phyloP scores from a whole-genome alignment of 2,888 invertebrate genomes.

The Patella depressa region DNA sequence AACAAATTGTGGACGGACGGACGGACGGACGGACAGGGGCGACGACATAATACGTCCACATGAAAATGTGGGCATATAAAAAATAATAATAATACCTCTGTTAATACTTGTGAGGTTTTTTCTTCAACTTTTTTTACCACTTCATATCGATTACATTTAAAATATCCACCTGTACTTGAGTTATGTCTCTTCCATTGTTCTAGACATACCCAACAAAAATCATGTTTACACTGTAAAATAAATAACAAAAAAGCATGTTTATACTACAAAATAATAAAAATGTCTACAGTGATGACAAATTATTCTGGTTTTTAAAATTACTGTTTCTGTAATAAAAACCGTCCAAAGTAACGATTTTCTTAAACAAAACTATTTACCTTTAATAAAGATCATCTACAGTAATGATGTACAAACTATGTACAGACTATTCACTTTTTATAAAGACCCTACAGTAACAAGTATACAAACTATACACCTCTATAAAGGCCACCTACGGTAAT shows the following conservation, averaged over 20 bases:
- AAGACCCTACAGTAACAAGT: not conserved
- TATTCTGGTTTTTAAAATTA: not conserved
- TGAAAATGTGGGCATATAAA: too few species aligned
- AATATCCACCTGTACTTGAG: slow-evolving; percentile 80
- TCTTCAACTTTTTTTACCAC: slow-evolving; percentile 78
- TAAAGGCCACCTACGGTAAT: not conserved
- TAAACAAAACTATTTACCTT: not conserved
- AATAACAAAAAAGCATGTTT: not conserved
- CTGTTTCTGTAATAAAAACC: not conserved
- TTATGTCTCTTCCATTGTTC: slow-evolving; percentile 82
- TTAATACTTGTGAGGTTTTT: slow-evolving; percentile 75
- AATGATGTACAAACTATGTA: not conserved
- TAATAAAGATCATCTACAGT: not conserved
- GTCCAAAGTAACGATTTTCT: not conserved
- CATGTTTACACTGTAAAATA: slow-evolving; percentile 78
- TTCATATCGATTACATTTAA: slow-evolving; percentile 78
- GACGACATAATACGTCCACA: too few species aligned
- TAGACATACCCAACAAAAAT: slow-evolving; percentile 82
- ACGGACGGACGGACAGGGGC: too few species aligned
- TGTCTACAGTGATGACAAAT: too few species aligned
- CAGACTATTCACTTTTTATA: too few species aligned
- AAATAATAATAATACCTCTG: too few species aligned
- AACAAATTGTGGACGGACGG: too few species aligned
- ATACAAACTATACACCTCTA: not conserved
- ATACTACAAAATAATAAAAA: not conserved